Base-by-base conservation (phyloP, 2,113 vertebrate genomes). In the Plecotus auritus region DNA sequence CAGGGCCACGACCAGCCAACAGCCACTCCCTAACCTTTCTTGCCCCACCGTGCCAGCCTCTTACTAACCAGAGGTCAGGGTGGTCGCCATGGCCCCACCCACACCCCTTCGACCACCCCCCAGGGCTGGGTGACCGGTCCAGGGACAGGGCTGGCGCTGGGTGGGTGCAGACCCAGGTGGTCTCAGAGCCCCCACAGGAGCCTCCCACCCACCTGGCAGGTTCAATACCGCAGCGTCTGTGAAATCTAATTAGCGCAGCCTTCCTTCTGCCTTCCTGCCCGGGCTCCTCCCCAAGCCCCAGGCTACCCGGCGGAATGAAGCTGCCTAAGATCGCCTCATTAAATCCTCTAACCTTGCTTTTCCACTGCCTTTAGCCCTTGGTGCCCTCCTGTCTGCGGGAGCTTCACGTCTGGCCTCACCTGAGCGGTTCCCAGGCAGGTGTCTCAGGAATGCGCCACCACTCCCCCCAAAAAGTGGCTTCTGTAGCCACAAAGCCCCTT, bases 321-420 rank as follows among this genome's bases (percentile, higher is more conserved):
- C 90, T 66, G 81, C 93, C 73, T 81, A 73, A 92, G 4, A 96
- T 90, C 92, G 85, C 47, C 84, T 96, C 90, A 93, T 95, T 96
- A 96, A 77, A 90, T 80, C 73, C 84, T 64, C 92, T 95, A 94
- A 96, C 94, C 92, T 94, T 61, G 95, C 88, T 80, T 93, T 92
- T 84, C 32, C 1, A 74, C 70, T 37, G 56, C 28, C 16, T 67
- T 96, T 93, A 97, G 90, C 85, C 93, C 72, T 76, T 6, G 32
- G 96, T 88, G 90, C 93, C 92, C 90, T 89, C 76, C 89, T 8
- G 92, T 88, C 86, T 64, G 78, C 37, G 90, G 96, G 93, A 88
- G 85, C 85, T 30, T 61, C 20, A 22, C 0, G 1, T 18, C 89
- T 94, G 93, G 88, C 56, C 11, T 37, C 56, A 9, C 77, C 64